Evolutionary conservation across 2,797 vertebrate genomes (phyloP).

Genomic region (Paratrypauchen microcephalus): DNA sequence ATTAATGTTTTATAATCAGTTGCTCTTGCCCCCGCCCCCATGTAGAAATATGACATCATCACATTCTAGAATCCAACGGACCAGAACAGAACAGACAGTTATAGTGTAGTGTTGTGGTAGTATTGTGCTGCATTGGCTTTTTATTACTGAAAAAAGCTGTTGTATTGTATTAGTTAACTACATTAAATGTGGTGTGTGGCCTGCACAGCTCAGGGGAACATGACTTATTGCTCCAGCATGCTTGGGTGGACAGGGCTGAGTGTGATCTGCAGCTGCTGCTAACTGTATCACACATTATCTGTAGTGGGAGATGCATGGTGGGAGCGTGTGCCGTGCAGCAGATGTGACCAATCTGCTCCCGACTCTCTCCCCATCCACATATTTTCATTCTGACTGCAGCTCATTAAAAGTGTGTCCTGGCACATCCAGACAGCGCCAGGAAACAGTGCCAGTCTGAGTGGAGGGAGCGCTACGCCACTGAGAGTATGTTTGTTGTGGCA

Average conservation of each 20-base stretch:
- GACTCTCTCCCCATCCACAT: conserved; percentile 48
- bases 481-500: too few relatives aligned
- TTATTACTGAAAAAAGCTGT: too few relatives aligned
- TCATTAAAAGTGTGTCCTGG: conserved; percentile 42
- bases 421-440: conserved; percentile 13
- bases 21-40: too few relatives aligned
- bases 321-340: conserved; percentile 34
- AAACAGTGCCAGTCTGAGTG: background rate
- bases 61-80: too few relatives aligned
- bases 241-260: background rate
- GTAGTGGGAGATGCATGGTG: conserved; percentile 33
- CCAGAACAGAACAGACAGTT: too few relatives aligned
- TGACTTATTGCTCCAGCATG: background rate
- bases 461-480: background rate
- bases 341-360: conserved; percentile 43
- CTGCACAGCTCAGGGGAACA: background rate
- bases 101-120: too few relatives aligned
- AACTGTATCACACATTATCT: conserved; percentile 20
- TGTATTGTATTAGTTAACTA: background rate
- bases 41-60: too few relatives aligned
- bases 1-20: background rate
- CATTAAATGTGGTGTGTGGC: background rate
- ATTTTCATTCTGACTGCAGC: conserved; percentile 38
- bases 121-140: too few relatives aligned
- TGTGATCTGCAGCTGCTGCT: background rate